These are phyloP conservation scores for Penaeus vannamei DNA, from an alignment of 1,140 invertebrate species.

Conservation along the genomic window DNA sequence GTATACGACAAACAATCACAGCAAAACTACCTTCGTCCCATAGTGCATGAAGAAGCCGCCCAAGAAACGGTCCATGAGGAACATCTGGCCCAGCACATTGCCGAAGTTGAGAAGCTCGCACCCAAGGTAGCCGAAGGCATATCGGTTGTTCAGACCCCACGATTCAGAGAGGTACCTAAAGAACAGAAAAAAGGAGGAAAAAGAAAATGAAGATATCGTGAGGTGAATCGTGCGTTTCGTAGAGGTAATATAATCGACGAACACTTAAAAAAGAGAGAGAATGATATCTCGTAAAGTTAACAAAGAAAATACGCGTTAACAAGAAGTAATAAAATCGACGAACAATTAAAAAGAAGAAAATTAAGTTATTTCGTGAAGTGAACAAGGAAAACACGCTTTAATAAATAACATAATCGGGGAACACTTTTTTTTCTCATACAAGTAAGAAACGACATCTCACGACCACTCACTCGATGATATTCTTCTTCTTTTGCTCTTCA, in stretches of 20 bases:
- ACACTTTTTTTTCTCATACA: not conserved
- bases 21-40: constrained; percentile 77
- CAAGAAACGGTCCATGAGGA: constrained; percentile 86
- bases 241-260: not conserved
- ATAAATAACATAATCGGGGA: too few species aligned
- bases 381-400: too few species aligned
- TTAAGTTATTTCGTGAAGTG: too few species aligned
- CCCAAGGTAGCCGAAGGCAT: constrained; percentile 88
- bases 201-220: not conserved
- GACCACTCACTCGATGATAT: constrained; percentile 57
- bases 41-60: constrained; percentile 90
- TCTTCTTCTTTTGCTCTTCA: constrained; percentile 58
- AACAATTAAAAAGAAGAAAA: too few species aligned
- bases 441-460: not conserved
- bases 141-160: constrained; percentile 75
- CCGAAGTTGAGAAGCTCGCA: constrained; percentile 79
- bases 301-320: not conserved
- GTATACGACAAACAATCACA: not conserved
- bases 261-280: not conserved
- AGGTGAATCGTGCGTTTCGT: not conserved
- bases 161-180: constrained; percentile 69
- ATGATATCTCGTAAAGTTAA: not conserved
- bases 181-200: not conserved
- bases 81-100: constrained; percentile 82
- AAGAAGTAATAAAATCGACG: not conserved